phyloP scores from a whole-genome alignment of 2,113 vertebrate genomes.

The Gymnogyps californianus region DNA sequence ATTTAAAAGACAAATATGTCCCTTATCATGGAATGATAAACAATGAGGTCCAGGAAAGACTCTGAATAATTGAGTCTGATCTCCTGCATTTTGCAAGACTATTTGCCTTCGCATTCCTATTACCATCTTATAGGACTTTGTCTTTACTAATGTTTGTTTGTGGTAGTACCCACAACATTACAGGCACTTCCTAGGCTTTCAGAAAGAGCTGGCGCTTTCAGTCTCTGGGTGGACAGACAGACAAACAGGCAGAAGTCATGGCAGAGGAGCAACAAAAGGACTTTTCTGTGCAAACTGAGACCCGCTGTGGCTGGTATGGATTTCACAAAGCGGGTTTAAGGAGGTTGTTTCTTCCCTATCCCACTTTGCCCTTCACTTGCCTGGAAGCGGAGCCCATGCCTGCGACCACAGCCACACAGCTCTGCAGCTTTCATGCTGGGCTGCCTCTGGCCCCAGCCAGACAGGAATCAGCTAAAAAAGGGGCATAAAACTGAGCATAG shows the following conservation, averaged over 20 bases:
- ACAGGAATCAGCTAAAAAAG: not conserved
- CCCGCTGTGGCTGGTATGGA: not conserved
- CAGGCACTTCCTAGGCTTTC: conserved; percentile 40
- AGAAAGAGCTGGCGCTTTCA: not conserved
- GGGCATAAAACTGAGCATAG: not conserved
- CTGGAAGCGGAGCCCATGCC: not conserved
- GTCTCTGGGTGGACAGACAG: not conserved
- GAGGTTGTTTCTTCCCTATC: not conserved
- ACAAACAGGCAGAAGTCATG: conserved; percentile 12
- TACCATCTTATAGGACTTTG: not conserved
- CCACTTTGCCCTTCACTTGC: not conserved
- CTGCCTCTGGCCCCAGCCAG: not conserved
- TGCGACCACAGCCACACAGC: not conserved
- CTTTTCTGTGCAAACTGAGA: not conserved
- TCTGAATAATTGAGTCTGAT: conserved; percentile 34
- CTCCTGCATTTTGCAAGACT: conserved; percentile 21
- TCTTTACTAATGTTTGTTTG: conserved; percentile 20
- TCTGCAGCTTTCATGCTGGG: not conserved
- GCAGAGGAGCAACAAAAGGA: not conserved
- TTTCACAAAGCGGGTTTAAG: not conserved
- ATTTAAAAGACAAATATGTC: conserved; percentile 59
- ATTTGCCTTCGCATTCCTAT: conserved; percentile 1
- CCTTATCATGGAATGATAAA: conserved; percentile 52
- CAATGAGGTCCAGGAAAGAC: conserved; percentile 16
- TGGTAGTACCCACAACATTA: not conserved